Conservation (phyloP, 2,888 invertebrate genomes). For the Agonum fuliginosum region DNA sequence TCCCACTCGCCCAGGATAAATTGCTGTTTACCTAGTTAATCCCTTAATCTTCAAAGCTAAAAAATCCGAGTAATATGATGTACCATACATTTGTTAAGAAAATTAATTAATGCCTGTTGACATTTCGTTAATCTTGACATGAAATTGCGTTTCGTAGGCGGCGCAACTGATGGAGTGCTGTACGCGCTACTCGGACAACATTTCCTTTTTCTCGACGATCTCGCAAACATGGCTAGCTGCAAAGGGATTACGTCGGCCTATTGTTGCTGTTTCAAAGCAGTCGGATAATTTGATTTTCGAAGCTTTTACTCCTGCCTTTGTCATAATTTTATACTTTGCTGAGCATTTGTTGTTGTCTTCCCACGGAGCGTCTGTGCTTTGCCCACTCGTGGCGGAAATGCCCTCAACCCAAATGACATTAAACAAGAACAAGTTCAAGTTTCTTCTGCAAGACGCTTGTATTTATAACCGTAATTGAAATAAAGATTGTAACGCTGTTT, state of each 20-base stretch:
- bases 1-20: too few relatives aligned
- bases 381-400: neutral
- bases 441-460: too few relatives aligned
- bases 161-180: constrained; percentile 20
- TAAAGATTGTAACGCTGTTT: too few relatives aligned
- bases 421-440: neutral
- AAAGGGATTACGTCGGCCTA: constrained; percentile 30
- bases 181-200: constrained; percentile 30
- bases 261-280: constrained; percentile 37
- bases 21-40: too few relatives aligned
- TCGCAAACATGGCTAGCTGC: constrained; percentile 18
- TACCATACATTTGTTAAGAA: too few relatives aligned
- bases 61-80: too few relatives aligned
- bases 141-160: constrained; percentile 3
- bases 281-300: constrained; percentile 41
- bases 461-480: too few relatives aligned
- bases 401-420: neutral
- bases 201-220: constrained; percentile 22
- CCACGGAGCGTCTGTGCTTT: neutral
- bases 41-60: too few relatives aligned
- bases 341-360: constrained; percentile 1
- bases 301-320: constrained; percentile 41
- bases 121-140: constrained; percentile 8
- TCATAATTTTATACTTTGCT: constrained; percentile 33
- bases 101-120: constrained; percentile 4